These are phyloP conservation scores for Melanotaenia maccullochi DNA, from an alignment of 2,797 vertebrate genomes.

Conservation along the genomic window DNA sequence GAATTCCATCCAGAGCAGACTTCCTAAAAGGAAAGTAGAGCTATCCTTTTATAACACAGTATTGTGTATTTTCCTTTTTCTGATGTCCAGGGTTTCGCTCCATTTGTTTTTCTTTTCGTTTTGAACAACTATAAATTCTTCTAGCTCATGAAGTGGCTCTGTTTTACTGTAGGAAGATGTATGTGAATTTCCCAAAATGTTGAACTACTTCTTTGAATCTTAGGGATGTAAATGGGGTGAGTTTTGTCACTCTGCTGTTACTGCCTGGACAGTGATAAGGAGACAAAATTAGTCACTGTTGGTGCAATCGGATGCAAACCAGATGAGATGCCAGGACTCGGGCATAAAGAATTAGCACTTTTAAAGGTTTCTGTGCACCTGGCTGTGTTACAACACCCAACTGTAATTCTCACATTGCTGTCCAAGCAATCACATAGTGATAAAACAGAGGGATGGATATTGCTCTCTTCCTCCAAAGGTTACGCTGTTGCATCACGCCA, in stretches of 20 bases:
- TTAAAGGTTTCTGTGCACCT: slow-evolving; percentile 2
- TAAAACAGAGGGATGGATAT: slow-evolving; percentile 22
- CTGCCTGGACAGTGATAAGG: slow-evolving; percentile 44
- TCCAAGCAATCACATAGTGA: slow-evolving; percentile 46
- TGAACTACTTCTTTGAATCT: slow-evolving; percentile 38
- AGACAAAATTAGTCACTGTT: slow-evolving; percentile 1
- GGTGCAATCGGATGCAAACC: slow-evolving; percentile 1
- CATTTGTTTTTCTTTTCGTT: too few species aligned
- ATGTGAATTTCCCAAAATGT: slow-evolving; percentile 39
- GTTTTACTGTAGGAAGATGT: not conserved
- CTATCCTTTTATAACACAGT: too few species aligned
- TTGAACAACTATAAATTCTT: too few species aligned
- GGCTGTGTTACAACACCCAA: not conserved
- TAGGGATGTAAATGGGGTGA: slow-evolving; percentile 25
- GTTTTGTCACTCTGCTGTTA: slow-evolving; percentile 49
- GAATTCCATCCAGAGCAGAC: too few species aligned
- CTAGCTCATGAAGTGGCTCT: too few species aligned
- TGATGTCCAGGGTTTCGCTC: too few species aligned
- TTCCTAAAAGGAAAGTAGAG: too few species aligned
- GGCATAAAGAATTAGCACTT: slow-evolving; percentile 10
- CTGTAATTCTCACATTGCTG: slow-evolving; percentile 12
- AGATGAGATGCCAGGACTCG: not conserved
- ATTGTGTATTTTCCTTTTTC: too few species aligned
- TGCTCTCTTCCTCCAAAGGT: slow-evolving; percentile 28
- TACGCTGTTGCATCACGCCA: slow-evolving; percentile 26